These are phyloP conservation scores for Patella pellucida DNA, from an alignment of 2,888 invertebrate species.

Conservation along the genomic window DNA sequence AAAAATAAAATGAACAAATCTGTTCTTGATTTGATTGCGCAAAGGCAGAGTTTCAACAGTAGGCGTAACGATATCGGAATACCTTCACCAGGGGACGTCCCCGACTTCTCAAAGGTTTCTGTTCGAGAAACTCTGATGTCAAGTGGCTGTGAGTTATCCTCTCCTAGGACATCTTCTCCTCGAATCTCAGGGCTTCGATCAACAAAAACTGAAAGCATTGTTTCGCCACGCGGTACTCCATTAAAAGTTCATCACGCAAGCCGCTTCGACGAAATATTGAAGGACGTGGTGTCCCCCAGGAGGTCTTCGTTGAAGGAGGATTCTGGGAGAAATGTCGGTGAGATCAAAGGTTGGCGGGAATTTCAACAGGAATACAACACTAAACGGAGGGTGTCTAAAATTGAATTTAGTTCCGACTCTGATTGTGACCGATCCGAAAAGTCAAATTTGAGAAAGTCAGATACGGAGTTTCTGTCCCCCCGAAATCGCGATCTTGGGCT, in stretches of 20 bases:
- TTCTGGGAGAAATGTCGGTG: neutral
- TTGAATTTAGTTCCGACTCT: neutral
- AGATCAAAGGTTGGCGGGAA: neutral
- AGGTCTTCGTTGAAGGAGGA: neutral
- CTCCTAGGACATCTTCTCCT: neutral
- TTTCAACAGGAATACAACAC: neutral
- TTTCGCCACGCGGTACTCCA: neutral
- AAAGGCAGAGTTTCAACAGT: neutral
- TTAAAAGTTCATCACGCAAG: neutral
- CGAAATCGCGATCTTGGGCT: neutral
- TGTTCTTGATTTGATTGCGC: conserved; percentile 1
- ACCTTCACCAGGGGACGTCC: neutral
- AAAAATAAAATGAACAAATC: conserved; percentile 2
- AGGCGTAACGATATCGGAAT: neutral
- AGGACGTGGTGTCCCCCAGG: neutral
- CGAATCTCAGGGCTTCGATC: neutral
- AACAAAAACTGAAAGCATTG: neutral
- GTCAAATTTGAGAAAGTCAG: neutral
- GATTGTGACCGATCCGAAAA: neutral
- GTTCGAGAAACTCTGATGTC: neutral
- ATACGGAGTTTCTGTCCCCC: neutral
- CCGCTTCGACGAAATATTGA: neutral
- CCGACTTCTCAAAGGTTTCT: neutral
- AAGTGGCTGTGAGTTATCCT: neutral
- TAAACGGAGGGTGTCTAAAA: neutral